Evolutionary conservation across 2,113 vertebrate genomes (phyloP), one percentile per base, ranked within the genome.

Genomic region (Chrysemys picta): DNA sequence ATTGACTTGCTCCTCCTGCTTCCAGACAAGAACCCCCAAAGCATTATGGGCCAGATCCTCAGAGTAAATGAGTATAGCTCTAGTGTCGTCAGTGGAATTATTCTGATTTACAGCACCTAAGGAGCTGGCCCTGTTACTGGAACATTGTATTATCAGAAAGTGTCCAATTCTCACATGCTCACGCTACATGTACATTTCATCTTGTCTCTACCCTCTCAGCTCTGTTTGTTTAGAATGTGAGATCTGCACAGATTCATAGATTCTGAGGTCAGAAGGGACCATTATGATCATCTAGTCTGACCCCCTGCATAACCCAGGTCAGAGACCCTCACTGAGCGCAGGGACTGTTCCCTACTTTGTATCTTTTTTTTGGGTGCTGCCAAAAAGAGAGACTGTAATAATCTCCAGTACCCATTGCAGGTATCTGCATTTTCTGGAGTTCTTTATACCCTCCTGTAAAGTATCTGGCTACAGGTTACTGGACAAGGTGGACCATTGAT

Each of bases 401-500:
- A 13, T 21, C n/a, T 69, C 25, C 54, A 0, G 6, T 25, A 22
- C 65, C 87, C 92, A 83, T 65, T 82, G 13, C 29, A 56, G 4
- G 47, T 85, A 53, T 17, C 3, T 22, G 9, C 17, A 5, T 21
- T 1, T 53, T 45, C 12, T 24, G 25, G 13, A 27, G 5, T 17
- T 90, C n/a, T 69, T 25, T 65, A 50, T 45, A 56, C 14, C 16
- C 25, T 87, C 80, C 80, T 81, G 59, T 29, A 42, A 72, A 91
- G n/a, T n/a, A 27, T 0, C 56, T 76, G 21, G 19, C 17, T 10
- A 2, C n/a, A 57, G 31, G 31, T 83, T 31, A 38, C 87, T 65
- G 53, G 14, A 52, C 0, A 1, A 0, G 0, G 8, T 1, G 59
- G n/a, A 0, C 0, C 17, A 50, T 5, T 45, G 78, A 14, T n/a